Conservation (phyloP, 2,797 vertebrate species). For the Micrastur ruficollis region DNA sequence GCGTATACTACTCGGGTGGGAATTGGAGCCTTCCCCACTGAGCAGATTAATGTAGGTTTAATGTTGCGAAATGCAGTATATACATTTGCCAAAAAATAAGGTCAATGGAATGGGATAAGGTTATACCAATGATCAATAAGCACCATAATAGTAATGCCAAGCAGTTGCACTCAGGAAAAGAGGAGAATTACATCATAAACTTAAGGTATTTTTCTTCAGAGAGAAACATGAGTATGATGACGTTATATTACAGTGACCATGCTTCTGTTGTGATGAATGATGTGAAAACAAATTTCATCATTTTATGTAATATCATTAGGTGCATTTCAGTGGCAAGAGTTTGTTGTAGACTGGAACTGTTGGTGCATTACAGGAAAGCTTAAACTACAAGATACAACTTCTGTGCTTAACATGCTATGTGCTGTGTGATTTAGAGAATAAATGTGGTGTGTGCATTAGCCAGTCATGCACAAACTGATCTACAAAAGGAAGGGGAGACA, state of each 20-base stretch:
- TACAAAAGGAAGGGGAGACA: background rate
- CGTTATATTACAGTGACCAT: background rate
- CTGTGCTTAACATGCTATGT: background rate
- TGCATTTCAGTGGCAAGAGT: background rate
- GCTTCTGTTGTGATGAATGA: background rate
- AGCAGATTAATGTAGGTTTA: slow-evolving; percentile 92
- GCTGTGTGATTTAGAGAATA: background rate
- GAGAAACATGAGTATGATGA: background rate
- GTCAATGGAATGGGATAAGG: background rate
- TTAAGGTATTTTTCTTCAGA: background rate
- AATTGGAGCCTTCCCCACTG: slow-evolving; percentile 96
- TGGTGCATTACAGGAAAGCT: background rate
- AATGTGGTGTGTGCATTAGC: background rate
- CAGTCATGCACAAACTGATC: background rate
- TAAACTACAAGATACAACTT: background rate
- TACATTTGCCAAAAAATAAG: background rate
- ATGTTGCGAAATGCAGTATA: accelerated
- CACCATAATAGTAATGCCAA: background rate
- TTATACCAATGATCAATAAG: too few species aligned
- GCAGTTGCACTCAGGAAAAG: background rate
- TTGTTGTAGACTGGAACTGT: background rate
- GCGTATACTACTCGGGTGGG: slow-evolving; percentile 96
- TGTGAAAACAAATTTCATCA: background rate
- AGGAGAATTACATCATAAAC: background rate
- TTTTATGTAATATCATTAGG: background rate